Percentiles rank a stretch among this genome's conserved stretches.
These are phyloP conservation scores for Diabrotica virgifera DNA, from an alignment of 1,140 invertebrate genomes.

Conservation along the genomic window DNA sequence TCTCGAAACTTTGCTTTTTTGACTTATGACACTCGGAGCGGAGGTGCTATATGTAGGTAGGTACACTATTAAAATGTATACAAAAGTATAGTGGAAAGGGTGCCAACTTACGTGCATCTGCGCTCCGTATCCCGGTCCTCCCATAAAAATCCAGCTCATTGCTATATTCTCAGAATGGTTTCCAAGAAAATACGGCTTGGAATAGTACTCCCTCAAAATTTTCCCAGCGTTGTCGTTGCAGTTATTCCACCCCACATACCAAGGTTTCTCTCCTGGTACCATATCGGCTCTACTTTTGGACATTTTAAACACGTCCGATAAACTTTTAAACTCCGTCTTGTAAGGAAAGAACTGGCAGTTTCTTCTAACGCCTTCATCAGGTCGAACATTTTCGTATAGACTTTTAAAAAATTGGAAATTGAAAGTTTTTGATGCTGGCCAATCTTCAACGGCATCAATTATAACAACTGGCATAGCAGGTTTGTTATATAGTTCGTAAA, in stretches of 20 bases:
- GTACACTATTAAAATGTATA: too few species aligned
- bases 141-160: conserved; percentile 96
- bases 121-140: conserved; percentile 86
- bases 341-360: conserved; percentile 92
- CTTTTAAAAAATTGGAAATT: conserved; percentile 78
- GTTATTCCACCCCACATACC: conserved; percentile 95
- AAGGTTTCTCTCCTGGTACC: conserved; percentile 63
- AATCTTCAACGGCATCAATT: conserved; percentile 72
- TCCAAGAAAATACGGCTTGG: conserved; percentile 85
- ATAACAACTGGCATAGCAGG: conserved; percentile 78
- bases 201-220: conserved; percentile 75
- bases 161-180: conserved; percentile 76
- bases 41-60: too few species aligned
- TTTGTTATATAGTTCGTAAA: conserved; percentile 71
- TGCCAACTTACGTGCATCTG: conserved; percentile 82
- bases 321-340: conserved; percentile 75
- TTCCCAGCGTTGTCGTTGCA: conserved; percentile 77
- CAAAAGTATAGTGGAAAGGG: too few species aligned
- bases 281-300: conserved; percentile 62
- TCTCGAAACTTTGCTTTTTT: too few species aligned
- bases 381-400: conserved; percentile 61
- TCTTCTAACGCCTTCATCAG: conserved; percentile 52
- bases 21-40: too few species aligned
- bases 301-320: conserved; percentile 80
- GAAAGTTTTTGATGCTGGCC: conserved; percentile 69